Evolutionary conservation across 1,140 invertebrate species (phyloP), one percentile per base, ranked within the genome.

Genomic region (Drosophila pseudoobscura): DNA sequence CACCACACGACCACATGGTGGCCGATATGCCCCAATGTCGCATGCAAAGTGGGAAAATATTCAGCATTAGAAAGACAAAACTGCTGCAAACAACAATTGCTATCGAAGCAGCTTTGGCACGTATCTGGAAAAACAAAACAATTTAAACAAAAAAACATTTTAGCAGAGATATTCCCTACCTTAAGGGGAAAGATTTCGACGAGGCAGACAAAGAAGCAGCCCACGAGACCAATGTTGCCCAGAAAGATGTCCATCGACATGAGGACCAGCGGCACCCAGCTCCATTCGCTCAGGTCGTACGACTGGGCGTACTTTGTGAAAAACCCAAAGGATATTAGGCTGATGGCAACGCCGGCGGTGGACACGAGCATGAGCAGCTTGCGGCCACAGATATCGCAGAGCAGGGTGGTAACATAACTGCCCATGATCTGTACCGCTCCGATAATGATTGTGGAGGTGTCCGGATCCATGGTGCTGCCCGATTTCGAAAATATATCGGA

Each of bases 401-500:
- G 56, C 7, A 91, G 15, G 0, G 84, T 73, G 11, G 85, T 76
- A 4, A 69, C 62, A 57, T 80, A 75, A 0, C 75, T 78, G 44
- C 85, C 84, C 11, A 93, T 52, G 2, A 93, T 77, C 55, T 93
- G 93, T 20, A 93, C 93, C 1, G 73, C 82, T 0, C 92, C 93
- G 2, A 93, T 92, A 3, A 93, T 91, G n/a, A 93, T 93, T 0
- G 93, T 93, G 70, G 92, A 92, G 54, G 92, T 92, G 69, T 93
- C 92, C 0, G 93, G 92, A 57, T 92, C 91, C 55, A 93, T 75
- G 2, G 78, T 88, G 5, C 93, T 93, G 1, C 94, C 94, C 2
- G 95, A 93, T 1, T 92, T 92, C 90, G 69, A 78, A 96, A 97
- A 78, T 15, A 96, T 97, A 0, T 91, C 92, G 24, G 89, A 89